These are phyloP conservation scores for Gryllus bimaculatus DNA, from an alignment of 1,140 invertebrate genomes.

Conservation along the genomic window DNA sequence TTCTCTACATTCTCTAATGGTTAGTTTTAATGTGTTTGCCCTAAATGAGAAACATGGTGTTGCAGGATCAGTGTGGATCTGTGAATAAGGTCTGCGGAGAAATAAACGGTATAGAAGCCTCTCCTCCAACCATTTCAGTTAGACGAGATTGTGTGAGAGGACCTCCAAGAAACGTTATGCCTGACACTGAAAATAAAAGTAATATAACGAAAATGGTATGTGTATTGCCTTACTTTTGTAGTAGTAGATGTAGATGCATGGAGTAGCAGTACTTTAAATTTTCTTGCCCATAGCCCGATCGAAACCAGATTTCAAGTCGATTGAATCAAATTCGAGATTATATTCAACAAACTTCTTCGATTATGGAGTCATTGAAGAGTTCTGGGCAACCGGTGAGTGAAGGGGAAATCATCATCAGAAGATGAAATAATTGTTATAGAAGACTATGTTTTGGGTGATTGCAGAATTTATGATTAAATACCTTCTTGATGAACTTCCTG, in stretches of 20 bases:
- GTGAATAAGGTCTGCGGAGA: not conserved
- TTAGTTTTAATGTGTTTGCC: not conserved
- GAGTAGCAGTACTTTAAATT: not conserved
- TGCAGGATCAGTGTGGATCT: not conserved
- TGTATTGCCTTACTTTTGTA: not conserved
- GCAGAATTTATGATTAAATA: too few species aligned
- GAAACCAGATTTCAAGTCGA: constrained; percentile 43
- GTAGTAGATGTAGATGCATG: not conserved
- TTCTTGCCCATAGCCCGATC: constrained; percentile 33
- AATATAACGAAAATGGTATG: constrained; percentile 14
- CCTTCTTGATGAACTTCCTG: too few species aligned
- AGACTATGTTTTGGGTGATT: too few species aligned
- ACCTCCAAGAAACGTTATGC: constrained; percentile 2
- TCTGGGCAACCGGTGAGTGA: constrained; percentile 47
- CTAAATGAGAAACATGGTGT: not conserved
- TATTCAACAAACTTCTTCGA: constrained; percentile 47
- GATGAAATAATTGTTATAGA: too few species aligned
- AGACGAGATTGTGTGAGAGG: not conserved
- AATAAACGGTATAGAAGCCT: not conserved
- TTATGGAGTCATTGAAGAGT: constrained; percentile 49
- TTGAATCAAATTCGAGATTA: constrained; percentile 52
- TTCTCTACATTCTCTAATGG: not conserved
- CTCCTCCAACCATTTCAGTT: not conserved
- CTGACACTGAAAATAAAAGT: constrained; percentile 7
- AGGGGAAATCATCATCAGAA: too few species aligned